Conservation (phyloP, 1,140 invertebrate genomes). For the Heterodera carotae region DNA sequence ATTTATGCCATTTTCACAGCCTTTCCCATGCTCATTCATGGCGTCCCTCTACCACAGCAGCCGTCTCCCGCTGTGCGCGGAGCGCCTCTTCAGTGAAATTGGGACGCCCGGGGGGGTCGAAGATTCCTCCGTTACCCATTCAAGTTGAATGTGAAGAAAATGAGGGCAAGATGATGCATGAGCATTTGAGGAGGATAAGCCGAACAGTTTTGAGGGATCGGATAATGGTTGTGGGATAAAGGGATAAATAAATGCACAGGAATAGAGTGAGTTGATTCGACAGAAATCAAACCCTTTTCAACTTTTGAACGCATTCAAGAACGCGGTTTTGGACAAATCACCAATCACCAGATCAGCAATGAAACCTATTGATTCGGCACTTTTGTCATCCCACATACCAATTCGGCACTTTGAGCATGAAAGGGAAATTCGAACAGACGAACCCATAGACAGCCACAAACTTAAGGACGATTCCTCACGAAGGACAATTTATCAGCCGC, state of each 20-base stretch:
- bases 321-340: no score
- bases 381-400: no score
- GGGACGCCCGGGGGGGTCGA: not conserved
- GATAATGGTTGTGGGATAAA: no score
- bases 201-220: not conserved
- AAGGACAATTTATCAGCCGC: no score
- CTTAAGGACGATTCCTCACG: no score
- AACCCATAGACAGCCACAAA: no score
- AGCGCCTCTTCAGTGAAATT: not conserved
- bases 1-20: not conserved
- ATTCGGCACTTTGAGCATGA: no score
- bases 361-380: no score
- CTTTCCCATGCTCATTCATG: not conserved
- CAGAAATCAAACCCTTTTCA: not conserved
- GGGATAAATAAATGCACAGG: not conserved
- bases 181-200: not conserved
- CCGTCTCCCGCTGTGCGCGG: not conserved
- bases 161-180: not conserved
- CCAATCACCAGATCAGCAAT: no score
- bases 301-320: not conserved
- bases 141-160: not conserved
- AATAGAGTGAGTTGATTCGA: no score
- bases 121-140: not conserved
- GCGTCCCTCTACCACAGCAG: not conserved
- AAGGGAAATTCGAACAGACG: no score